These are phyloP conservation scores for Esox lucius DNA, from an alignment of 2,797 vertebrate genomes.

Conservation along the genomic window DNA sequence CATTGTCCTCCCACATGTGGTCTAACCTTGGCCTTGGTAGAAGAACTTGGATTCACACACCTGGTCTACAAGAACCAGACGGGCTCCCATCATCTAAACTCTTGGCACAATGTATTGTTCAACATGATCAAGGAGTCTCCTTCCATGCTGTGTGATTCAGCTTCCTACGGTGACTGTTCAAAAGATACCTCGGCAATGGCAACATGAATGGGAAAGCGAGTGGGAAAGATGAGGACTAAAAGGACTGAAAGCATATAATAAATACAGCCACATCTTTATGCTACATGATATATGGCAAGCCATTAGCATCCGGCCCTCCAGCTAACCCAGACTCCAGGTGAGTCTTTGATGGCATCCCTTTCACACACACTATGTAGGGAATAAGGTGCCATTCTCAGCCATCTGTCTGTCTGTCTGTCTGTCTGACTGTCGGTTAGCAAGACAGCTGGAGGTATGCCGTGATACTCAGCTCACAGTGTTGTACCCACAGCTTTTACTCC, in stretches of 20 bases:
- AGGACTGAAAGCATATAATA: neutral
- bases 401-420: neutral
- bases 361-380: neutral
- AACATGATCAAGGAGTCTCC: neutral
- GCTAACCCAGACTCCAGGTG: conserved; percentile 14
- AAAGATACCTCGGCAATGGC: neutral
- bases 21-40: too few relatives aligned
- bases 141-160: neutral
- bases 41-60: too few relatives aligned
- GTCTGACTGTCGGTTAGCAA: neutral
- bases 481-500: neutral
- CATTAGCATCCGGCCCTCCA: conserved; percentile 49
- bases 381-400: neutral
- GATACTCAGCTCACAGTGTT: conserved; percentile 17
- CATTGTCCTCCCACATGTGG: too few relatives aligned
- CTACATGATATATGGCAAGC: conserved; percentile 38
- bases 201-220: neutral
- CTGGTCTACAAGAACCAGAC: too few relatives aligned
- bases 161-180: neutral
- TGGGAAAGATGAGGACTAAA: neutral
- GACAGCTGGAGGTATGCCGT: neutral
- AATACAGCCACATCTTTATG: neutral
- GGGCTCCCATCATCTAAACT: neutral
- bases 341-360: conserved; percentile 31
- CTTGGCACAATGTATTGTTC: neutral